Evolutionary conservation across 2,797 vertebrate species (phyloP), one percentile per base, ranked within the genome.

Genomic region (Cygnus olor): DNA sequence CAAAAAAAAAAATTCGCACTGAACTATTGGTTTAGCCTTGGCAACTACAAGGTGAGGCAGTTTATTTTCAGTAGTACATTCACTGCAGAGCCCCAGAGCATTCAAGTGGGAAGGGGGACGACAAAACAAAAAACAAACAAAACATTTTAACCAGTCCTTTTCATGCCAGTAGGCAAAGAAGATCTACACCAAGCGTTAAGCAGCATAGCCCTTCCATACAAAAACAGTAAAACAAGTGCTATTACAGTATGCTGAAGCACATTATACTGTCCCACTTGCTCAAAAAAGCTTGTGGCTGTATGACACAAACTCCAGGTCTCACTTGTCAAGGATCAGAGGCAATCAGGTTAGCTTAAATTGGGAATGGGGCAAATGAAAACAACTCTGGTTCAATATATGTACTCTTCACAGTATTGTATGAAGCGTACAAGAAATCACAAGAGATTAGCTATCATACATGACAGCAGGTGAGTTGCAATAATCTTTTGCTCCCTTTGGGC

Each of bases 11-110:
- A 49, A 49, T 13, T 4, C 4, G 40, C 24, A n/a, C 57, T 71
- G 28, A 96, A 91, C 84, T 93, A 22, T n/a, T 53, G 42, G 58
- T 61, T 58, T 90, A 49, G 38, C 27, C 30, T 66, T 68, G 19
- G 24, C 93, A 82, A 71, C 70, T 65, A 65, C 40, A 73, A 91
- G 47, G 40, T 53, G 54, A 90, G 87, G 71, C 28, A 21, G 15
- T 13, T 15, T 56, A 11, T 32, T 47, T 38, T 70, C 42, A 63
- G 38, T 2, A 81, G 68, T 16, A 17, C 11, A 70, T 40, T 32
- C 70, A 18, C 57, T 61, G 64, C 25, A 82, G 65, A 85, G 68
- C 21, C 64, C 15, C 45, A 66, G 45, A 86, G 38, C 34, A 28
- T 3, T 10, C 11, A 74, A 63, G n/a, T 36, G 80, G 22, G 44